phyloP scores from a whole-genome alignment of 2,888 invertebrate genomes.

The Psococerastis gibbosa region DNA sequence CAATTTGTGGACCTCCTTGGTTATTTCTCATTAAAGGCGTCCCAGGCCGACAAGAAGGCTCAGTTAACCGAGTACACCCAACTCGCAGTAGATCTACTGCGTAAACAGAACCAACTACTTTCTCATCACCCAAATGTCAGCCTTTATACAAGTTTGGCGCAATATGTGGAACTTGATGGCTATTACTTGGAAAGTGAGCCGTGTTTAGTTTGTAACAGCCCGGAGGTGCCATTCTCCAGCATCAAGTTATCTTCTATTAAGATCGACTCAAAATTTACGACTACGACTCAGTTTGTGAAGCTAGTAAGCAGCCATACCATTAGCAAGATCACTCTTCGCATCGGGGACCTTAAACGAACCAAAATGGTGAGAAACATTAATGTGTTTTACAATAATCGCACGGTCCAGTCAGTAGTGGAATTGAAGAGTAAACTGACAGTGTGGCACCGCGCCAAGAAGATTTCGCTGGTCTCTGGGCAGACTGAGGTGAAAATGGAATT shows the following conservation, averaged over 20 bases:
- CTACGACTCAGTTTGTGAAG: conserved; percentile 94
- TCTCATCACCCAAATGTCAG: conserved; percentile 88
- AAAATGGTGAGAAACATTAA: conserved; percentile 95
- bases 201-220: conserved; percentile 94
- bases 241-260: conserved; percentile 87
- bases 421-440: conserved; percentile 83
- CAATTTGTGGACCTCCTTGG: conserved; percentile 95
- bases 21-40: conserved; percentile 77
- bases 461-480: conserved; percentile 75
- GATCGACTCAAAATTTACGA: conserved; percentile 93
- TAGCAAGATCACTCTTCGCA: conserved; percentile 77
- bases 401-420: conserved; percentile 92
- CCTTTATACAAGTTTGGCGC: conserved; percentile 76
- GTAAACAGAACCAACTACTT: conserved; percentile 73
- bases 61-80: conserved; percentile 59
- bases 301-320: conserved; percentile 89
- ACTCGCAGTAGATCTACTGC: conserved; percentile 66
- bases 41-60: conserved; percentile 38
- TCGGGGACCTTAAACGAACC: conserved; percentile 86
- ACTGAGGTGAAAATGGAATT: conserved; percentile 95
- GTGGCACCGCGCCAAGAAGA: conserved; percentile 94
- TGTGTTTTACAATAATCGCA: conserved; percentile 91
- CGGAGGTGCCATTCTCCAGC: conserved; percentile 78
- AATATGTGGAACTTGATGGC: conserved; percentile 89
- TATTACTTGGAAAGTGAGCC: conserved; percentile 94